A percentile compares a stretch with the other conserved stretches of the same genome.
These are phyloP conservation scores for Arizona elegans DNA, from an alignment of 2,113 vertebrate genomes.

Conservation along the genomic window DNA sequence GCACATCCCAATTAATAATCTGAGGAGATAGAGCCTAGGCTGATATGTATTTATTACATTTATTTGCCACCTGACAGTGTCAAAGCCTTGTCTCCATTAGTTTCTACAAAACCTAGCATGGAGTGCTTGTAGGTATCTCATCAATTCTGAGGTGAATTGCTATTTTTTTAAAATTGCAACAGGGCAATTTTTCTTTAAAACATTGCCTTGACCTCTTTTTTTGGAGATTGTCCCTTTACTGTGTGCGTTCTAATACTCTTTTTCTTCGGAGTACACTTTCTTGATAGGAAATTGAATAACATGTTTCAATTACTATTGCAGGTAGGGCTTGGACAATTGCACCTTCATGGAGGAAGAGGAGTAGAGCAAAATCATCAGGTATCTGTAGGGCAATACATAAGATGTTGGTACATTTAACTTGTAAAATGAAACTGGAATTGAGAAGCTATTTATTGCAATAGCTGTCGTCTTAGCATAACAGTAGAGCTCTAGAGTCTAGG, in stretches of 20 bases:
- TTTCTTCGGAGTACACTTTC: neutral
- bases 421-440: neutral
- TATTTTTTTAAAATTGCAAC: neutral
- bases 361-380: conserved; percentile 98
- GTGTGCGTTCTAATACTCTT: neutral
- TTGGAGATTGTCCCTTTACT: neutral
- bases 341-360: conserved; percentile 93
- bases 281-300: neutral
- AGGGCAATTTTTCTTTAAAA: neutral
- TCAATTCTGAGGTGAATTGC: neutral
- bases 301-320: conserved; percentile 51
- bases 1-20: neutral
- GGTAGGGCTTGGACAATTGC: conserved; percentile 96
- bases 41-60: neutral
- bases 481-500: neutral
- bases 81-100: neutral
- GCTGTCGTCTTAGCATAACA: neutral
- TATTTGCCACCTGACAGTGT: neutral
- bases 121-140: neutral
- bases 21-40: neutral
- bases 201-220: neutral
- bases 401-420: neutral
- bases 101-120: neutral
- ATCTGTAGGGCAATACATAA: neutral
- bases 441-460: neutral